Evolutionary conservation across 2,797 vertebrate genomes (phyloP), one percentile per base, ranked within the genome.

Genomic region (Peromyscus eremicus): DNA sequence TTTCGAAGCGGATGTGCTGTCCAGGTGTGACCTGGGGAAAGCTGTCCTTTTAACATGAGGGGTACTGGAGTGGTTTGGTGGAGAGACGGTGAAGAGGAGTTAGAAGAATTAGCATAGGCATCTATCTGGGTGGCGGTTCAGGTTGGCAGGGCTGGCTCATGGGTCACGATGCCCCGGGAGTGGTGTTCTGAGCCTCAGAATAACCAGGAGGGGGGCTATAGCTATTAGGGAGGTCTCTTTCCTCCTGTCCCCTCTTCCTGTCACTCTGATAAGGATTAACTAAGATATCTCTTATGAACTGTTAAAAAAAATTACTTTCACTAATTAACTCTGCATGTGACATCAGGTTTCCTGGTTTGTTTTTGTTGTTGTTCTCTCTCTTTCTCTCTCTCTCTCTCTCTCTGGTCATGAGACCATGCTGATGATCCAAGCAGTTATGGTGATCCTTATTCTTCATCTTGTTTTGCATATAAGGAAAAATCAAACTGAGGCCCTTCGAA

Each of bases 381-480:
- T 14, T 52, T 52, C 62, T 32, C 29, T 66, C 64, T 66, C 64
- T 66, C 23, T 64, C 62, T 40, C 25, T 73, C 34, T 37, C 49
- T 91, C 0, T 40, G 64, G 55, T 75, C 52, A 34, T 82, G 27
- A 57, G 86, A 29, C 40, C 77, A 43, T 79, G 68, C 46, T 75
- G 55, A 66, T 83, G 25, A 94, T 57, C 75, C 37, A 64, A 91
- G 77, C 46, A 79, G 3, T 70, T 49, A 6, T 40, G 7, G 17
- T 77, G 84, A 85, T 88, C 75, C 52, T 92, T 87, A 57, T 49
- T 86, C 23, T 66, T 92, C 23, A 73, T 46, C 25, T 77, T 92
- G 68, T 70, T 94, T 97, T 84, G 80, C 13, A 40, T 70, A 16
- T 32, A 80, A 86, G 81, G 32, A 81, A 68, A 94, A 32, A 46